phyloP scores from a whole-genome alignment of 2,888 invertebrate species.

The Dioctria rufipes region DNA sequence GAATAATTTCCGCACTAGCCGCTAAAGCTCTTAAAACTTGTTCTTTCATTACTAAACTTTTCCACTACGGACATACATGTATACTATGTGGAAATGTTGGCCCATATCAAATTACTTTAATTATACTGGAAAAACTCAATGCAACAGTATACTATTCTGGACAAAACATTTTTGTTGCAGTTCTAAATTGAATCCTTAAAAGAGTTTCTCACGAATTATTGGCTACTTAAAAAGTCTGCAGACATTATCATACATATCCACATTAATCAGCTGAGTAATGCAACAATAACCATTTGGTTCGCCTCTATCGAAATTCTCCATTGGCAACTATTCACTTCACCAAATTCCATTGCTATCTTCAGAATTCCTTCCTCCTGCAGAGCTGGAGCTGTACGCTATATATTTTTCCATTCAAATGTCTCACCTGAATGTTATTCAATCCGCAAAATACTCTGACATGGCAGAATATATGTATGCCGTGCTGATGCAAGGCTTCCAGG shows the following conservation, averaged over 20 bases:
- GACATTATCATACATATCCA: background rate
- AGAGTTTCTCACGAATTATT: no score
- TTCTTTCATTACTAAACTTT: no score
- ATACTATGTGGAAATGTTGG: no score
- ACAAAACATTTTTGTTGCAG: no score
- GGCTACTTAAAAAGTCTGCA: no score
- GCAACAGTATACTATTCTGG: no score
- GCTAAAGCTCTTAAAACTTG: no score
- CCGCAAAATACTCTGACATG: conserved; percentile 19
- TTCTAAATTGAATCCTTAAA: no score
- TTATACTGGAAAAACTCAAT: no score
- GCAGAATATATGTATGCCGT: conserved; percentile 30
- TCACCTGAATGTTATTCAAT: conserved; percentile 31
- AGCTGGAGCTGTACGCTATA: background rate
- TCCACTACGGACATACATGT: no score
- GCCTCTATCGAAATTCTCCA: conserved; percentile 22
- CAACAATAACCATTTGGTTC: background rate
- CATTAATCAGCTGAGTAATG: background rate
- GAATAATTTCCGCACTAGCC: no score
- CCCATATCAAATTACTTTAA: no score
- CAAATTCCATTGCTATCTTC: conserved; percentile 28
- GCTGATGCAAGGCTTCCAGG: background rate
- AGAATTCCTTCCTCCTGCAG: conserved; percentile 10
- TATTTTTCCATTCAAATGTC: conserved; percentile 8
- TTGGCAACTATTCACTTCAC: conserved; percentile 21